Evolutionary conservation across 2,888 invertebrate species (phyloP).

Genomic region (Ophraella communa): DNA sequence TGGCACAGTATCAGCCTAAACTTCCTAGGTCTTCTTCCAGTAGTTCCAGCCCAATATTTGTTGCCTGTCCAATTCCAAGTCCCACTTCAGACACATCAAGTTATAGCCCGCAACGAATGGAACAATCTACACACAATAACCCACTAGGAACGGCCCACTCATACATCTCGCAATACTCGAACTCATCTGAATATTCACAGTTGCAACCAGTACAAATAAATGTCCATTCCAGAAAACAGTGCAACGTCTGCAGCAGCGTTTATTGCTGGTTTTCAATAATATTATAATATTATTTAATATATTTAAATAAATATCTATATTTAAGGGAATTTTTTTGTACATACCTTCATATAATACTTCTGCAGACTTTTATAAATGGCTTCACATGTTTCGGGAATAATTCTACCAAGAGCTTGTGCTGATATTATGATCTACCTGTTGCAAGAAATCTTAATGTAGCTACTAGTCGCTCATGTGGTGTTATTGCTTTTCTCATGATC

Average conservation of each 20-base stretch:
- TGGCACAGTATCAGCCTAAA: too few relatives aligned
- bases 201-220: background rate
- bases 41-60: constrained; percentile 1
- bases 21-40: background rate
- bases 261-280: background rate
- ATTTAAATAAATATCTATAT: background rate
- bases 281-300: background rate
- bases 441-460: too few relatives aligned
- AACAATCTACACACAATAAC: too few relatives aligned
- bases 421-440: too few relatives aligned
- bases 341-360: background rate
- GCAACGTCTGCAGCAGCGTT: background rate
- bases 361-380: background rate
- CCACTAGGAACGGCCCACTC: too few relatives aligned
- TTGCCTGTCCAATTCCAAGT: background rate
- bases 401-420: too few relatives aligned
- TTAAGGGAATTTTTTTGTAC: background rate
- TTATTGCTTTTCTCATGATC: too few relatives aligned
- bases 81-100: background rate
- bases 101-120: too few relatives aligned
- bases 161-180: too few relatives aligned
- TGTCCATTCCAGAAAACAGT: background rate
- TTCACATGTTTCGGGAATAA: background rate
- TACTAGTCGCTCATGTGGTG: too few relatives aligned
- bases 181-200: too few relatives aligned